Percentiles rank a stretch among this genome's conserved stretches.
phyloP scores from a whole-genome alignment of 2,797 vertebrate species.

The Tragopan temminckii region DNA sequence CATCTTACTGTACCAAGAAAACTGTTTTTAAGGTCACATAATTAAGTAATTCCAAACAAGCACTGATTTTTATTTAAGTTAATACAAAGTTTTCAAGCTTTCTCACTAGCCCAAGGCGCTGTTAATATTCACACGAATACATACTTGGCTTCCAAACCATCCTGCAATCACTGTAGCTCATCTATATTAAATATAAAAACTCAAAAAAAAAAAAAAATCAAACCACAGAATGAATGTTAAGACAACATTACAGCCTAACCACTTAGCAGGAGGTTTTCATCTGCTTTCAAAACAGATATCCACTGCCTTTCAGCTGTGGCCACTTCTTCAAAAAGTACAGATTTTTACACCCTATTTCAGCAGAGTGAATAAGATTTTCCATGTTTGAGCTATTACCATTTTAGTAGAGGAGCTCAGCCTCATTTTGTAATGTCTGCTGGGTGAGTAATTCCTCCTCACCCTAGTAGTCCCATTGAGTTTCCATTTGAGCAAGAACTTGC shows the following conservation, averaged over 20 bases:
- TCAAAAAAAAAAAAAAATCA: not conserved
- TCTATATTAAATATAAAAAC: not conserved
- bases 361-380: slow-evolving; percentile 34
- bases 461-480: not conserved
- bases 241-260: not conserved
- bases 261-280: slow-evolving; percentile 12
- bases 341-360: not conserved
- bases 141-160: slow-evolving; percentile 23
- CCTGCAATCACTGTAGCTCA: not conserved
- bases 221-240: not conserved
- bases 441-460: slow-evolving; percentile 29
- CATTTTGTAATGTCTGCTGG: slow-evolving; percentile 16
- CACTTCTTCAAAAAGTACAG: not conserved
- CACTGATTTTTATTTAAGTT: slow-evolving; percentile 26
- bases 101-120: slow-evolving; percentile 19
- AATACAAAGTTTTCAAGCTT: slow-evolving; percentile 30
- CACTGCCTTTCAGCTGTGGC: not conserved
- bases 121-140: slow-evolving; percentile 22
- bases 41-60: slow-evolving; percentile 21
- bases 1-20: not conserved
- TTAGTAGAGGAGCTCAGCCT: slow-evolving; percentile 17
- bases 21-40: slow-evolving; percentile 19
- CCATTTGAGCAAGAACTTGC: slow-evolving; percentile 31
- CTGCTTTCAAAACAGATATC: slow-evolving; percentile 31
- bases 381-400: slow-evolving; percentile 28